Base-by-base conservation (phyloP, 1,140 invertebrate species). In the Hycleus cichorii region DNA sequence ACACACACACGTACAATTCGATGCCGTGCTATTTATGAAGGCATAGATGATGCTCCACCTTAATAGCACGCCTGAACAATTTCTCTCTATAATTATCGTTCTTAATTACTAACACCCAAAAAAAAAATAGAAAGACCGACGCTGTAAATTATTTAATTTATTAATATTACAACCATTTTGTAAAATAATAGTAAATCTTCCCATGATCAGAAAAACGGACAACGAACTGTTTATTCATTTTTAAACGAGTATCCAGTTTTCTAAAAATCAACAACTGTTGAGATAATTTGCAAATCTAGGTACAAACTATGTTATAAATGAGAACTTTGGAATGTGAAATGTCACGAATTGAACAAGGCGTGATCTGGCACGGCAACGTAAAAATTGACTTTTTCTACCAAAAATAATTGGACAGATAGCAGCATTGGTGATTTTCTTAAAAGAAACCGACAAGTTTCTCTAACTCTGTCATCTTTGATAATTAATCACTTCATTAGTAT, bases 11-110 rank as follows among this genome's bases (percentile, higher is more conserved):
- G 18, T 18, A 32, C 7, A 32, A 7, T 32, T 32, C 7, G 32
- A 32, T 32, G 32, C 32, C 32, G 32, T 7, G 7, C 32, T 7
- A 32, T 32, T 32, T 32, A 32, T 32, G 32, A 32, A 32, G 25
- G n/a, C 42, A 42, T 42, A 53, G 51, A 45, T 53, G 51, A 46
- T 53, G 42, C 51, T 53, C 51, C 51, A 46, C 51, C 51, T 32
- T 38, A 45, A 38, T 45, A 42, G 43, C 51, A 53, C 51, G 51
- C 51, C 51, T 25, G 39, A 40, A 26, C 40, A 9, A 40, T 11
- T 12, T 40, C 49, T 52, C 51, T 32, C 10, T 53, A 46, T 53
- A 53, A 53, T 53, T 53, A 53, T 32, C 24, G 42, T 45, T 53
- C 51, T 46, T 53, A 53, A 53, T 53, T 53, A 53, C 42, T 32